Conservation (phyloP, 2,113 vertebrate genomes). For the Hippocampus comes region DNA sequence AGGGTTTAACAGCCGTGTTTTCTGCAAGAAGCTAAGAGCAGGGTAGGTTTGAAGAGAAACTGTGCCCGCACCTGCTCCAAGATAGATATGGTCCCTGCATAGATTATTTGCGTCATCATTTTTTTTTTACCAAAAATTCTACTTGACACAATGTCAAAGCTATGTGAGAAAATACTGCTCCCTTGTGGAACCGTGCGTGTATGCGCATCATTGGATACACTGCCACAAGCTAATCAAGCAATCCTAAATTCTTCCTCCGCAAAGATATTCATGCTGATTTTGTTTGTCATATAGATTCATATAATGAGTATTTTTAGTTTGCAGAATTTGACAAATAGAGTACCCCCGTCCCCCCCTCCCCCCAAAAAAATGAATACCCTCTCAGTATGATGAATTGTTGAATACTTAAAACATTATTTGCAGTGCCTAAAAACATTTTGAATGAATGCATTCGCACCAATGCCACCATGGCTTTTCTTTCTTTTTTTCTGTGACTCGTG, state of each 20-base stretch:
- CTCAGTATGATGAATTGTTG: too few relatives aligned
- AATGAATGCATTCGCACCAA: background rate
- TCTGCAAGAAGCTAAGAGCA: background rate
- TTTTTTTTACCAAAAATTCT: background rate
- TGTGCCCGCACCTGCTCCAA: background rate
- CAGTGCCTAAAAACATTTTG: background rate
- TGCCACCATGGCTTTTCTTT: background rate
- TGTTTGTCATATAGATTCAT: background rate
- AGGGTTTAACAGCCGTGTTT: background rate
- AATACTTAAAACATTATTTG: background rate
- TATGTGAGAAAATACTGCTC: slow-evolving; percentile 43
- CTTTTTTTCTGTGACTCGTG: background rate
- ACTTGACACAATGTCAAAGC: background rate
- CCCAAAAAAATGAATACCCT: background rate
- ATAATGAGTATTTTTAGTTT: too few relatives aligned
- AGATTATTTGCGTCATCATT: background rate
- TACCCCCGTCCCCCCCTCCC: background rate
- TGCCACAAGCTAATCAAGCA: background rate
- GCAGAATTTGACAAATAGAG: background rate
- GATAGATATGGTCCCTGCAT: background rate
- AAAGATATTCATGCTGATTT: background rate
- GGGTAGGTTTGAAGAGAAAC: background rate
- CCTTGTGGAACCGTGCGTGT: slow-evolving; percentile 27
- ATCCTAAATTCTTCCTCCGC: background rate
- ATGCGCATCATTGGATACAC: background rate